A percentile compares a stretch with the other conserved stretches of the same genome.
Evolutionary conservation across 2,113 vertebrate genomes (phyloP).

Genomic region (Chaenocephalus aceratus): DNA sequence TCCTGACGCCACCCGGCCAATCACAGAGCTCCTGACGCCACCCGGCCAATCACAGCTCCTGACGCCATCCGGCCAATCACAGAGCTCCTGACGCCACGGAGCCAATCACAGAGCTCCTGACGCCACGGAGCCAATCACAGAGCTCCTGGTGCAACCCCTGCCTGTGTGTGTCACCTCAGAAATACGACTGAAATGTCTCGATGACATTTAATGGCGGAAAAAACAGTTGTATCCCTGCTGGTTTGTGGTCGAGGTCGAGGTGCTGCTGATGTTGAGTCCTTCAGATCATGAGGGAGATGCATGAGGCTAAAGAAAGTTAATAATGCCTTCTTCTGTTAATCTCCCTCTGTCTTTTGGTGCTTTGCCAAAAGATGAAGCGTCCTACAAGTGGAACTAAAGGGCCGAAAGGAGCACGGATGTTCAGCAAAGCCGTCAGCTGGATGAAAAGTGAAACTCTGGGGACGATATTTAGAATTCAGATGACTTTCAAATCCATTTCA

Average conservation of each 20-base stretch:
- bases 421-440: background rate
- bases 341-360: background rate
- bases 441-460: background rate
- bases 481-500: background rate
- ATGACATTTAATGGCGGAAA: background rate
- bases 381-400: background rate
- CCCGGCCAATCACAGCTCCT: too few species aligned
- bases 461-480: background rate
- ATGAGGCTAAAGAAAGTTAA: background rate
- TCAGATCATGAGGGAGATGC: background rate
- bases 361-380: background rate
- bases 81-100: too few species aligned
- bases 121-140: too few species aligned
- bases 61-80: too few species aligned
- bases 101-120: background rate
- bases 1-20: too few species aligned
- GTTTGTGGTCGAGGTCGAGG: too few species aligned
- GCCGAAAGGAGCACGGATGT: background rate
- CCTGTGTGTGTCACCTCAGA: background rate
- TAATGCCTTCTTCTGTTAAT: background rate
- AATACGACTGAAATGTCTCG: background rate
- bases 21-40: too few species aligned
- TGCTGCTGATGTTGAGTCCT: background rate
- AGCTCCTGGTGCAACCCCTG: too few species aligned
- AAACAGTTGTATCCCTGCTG: too few species aligned